A percentile compares a stretch with the other conserved stretches of the same genome.
phyloP scores from a whole-genome alignment of 2,888 invertebrate genomes.

The Campopleginae sp. region DNA sequence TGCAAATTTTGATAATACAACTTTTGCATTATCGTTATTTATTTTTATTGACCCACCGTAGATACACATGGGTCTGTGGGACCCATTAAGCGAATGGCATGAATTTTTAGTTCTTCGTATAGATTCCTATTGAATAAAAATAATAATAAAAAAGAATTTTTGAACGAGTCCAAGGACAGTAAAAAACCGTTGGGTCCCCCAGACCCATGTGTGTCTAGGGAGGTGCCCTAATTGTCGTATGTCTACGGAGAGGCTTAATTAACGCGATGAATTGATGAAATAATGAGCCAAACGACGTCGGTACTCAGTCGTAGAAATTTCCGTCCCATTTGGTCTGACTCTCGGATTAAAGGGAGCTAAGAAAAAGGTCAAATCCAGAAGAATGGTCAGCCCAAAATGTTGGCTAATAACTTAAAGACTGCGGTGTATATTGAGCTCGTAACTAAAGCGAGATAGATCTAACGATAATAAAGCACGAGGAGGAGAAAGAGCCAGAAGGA shows the following conservation, averaged over 20 bases:
- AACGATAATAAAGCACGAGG: conserved; percentile 28
- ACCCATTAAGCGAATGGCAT: too few species aligned
- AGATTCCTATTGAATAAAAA: too few species aligned
- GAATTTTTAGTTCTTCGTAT: too few species aligned
- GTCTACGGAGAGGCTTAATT: too few species aligned
- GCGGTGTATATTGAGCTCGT: background rate
- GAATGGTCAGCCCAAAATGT: conserved; percentile 23
- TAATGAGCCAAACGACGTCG: background rate
- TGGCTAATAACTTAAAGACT: conserved; percentile 15
- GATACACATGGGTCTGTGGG: too few species aligned
- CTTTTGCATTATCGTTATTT: background rate
- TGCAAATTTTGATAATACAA: background rate
- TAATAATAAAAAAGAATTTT: too few species aligned
- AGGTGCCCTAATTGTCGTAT: too few species aligned
- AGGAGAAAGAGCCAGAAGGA: background rate
- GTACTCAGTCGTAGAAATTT: background rate
- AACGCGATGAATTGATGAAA: background rate
- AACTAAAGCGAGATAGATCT: conserved; percentile 32
- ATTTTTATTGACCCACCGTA: too few species aligned
- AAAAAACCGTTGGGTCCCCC: too few species aligned
- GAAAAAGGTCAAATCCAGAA: conserved; percentile 3
- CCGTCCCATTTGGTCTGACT: background rate
- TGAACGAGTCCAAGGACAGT: too few species aligned
- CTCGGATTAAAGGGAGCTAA: background rate
- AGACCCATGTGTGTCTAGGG: too few species aligned